Evolutionary conservation across 2,113 vertebrate species (phyloP).

Genomic region (Fregetta grallaria): DNA sequence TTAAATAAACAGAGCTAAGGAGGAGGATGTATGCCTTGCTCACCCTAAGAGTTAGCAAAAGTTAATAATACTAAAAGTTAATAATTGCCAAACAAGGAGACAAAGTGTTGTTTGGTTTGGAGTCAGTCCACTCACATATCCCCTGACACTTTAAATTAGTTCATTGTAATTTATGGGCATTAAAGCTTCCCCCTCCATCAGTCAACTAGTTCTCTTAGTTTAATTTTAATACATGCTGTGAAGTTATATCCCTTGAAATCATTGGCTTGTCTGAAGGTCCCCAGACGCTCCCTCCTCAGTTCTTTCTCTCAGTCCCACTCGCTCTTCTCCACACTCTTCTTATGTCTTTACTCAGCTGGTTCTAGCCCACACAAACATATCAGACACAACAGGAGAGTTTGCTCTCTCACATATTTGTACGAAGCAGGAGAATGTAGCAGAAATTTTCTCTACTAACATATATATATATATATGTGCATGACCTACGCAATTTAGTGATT

Average conservation of each 20-base stretch:
- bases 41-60: not conserved
- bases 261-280: not conserved
- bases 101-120: slow-evolving; percentile 10
- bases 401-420: not conserved
- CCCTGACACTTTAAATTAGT: slow-evolving; percentile 13
- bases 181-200: not conserved
- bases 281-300: not conserved
- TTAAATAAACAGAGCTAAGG: not conserved
- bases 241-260: slow-evolving; percentile 11
- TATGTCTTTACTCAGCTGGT: not conserved
- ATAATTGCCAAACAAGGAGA: slow-evolving; percentile 17
- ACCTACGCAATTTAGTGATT: not conserved
- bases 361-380: not conserved
- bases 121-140: not conserved
- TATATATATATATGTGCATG: no score
- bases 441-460: not conserved
- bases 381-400: not conserved
- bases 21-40: not conserved
- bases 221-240: slow-evolving; percentile 3
- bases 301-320: not conserved
- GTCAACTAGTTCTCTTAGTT: not conserved
- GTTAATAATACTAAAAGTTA: not conserved
- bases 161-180: slow-evolving; percentile 14
- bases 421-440: not conserved
- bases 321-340: not conserved